Evolutionary conservation across 2,888 invertebrate species (phyloP).

Genomic region (Tridacna crocea): DNA sequence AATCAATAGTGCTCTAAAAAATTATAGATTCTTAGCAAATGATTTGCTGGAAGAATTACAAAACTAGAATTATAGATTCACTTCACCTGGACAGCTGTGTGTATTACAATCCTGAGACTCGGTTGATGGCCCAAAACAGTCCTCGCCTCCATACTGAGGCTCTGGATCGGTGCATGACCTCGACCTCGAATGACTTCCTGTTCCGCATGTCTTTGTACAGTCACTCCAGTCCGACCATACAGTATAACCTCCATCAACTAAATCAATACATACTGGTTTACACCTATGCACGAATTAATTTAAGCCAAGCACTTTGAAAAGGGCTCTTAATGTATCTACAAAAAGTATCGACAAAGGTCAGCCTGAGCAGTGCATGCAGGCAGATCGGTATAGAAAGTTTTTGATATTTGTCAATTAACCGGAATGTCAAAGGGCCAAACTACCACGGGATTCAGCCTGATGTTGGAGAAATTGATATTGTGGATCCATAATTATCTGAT

Average conservation of each 20-base stretch:
- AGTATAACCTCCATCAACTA: constrained; percentile 19
- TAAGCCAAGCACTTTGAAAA: no score
- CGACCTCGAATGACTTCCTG: constrained; percentile 12
- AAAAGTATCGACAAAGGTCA: no score
- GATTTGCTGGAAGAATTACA: neutral
- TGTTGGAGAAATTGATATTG: no score
- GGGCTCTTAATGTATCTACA: no score
- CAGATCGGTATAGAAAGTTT: no score
- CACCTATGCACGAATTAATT: neutral
- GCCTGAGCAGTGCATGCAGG: no score
- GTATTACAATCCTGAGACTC: constrained; percentile 21
- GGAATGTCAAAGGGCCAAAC: no score
- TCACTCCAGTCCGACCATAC: constrained; percentile 9
- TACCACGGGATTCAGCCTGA: no score
- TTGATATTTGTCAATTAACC: no score
- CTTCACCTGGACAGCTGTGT: constrained; percentile 40
- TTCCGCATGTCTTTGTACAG: constrained; percentile 31
- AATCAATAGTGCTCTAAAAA: no score
- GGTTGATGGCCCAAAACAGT: constrained; percentile 21
- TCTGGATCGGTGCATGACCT: constrained; percentile 23
- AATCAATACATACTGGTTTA: neutral
- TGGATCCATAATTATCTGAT: no score
- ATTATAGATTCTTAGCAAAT: neutral
- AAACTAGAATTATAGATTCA: neutral
- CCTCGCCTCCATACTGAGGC: constrained; percentile 31